These are phyloP conservation scores for Lepidonotus clava DNA, from an alignment of 2,888 invertebrate genomes.

Conservation along the genomic window DNA sequence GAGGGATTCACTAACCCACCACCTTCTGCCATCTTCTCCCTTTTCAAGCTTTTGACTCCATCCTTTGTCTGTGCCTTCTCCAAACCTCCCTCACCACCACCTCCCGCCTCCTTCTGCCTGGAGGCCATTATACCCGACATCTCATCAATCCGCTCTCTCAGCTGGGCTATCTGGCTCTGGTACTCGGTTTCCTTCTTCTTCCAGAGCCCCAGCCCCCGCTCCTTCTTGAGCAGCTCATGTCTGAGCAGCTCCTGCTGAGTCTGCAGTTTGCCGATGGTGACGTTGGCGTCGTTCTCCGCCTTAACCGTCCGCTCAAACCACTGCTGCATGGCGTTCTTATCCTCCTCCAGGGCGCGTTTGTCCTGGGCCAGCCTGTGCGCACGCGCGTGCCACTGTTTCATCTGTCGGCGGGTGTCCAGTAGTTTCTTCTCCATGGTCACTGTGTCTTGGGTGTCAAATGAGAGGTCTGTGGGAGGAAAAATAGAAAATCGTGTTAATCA, in stretches of 20 bases:
- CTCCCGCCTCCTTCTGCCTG: neutral
- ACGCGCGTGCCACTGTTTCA: conserved; percentile 7
- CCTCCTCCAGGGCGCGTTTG: neutral
- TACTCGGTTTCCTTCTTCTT: conserved; percentile 23
- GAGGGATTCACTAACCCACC: neutral
- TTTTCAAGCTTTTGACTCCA: neutral
- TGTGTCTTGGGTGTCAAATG: neutral
- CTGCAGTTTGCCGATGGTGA: conserved; percentile 15
- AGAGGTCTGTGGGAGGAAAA: neutral
- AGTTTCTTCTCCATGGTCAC: conserved; percentile 2
- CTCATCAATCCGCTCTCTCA: neutral
- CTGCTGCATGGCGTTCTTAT: neutral
- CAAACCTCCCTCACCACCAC: neutral
- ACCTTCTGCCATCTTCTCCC: neutral
- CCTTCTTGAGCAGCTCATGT: conserved; percentile 18
- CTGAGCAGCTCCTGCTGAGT: conserved; percentile 25
- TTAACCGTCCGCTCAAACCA: neutral
- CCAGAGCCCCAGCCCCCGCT: neutral
- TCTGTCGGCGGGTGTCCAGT: neutral
- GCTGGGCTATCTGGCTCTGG: neutral
- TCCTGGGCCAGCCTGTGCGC: neutral
- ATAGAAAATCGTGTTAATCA: no score
- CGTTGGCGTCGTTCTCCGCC: conserved; percentile 2
- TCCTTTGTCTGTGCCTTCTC: neutral
- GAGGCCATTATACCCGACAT: neutral